Evolutionary conservation across 2,888 invertebrate species (phyloP), one percentile per base, ranked within the genome.

Genomic region (Drosophila melanosoma): DNA sequence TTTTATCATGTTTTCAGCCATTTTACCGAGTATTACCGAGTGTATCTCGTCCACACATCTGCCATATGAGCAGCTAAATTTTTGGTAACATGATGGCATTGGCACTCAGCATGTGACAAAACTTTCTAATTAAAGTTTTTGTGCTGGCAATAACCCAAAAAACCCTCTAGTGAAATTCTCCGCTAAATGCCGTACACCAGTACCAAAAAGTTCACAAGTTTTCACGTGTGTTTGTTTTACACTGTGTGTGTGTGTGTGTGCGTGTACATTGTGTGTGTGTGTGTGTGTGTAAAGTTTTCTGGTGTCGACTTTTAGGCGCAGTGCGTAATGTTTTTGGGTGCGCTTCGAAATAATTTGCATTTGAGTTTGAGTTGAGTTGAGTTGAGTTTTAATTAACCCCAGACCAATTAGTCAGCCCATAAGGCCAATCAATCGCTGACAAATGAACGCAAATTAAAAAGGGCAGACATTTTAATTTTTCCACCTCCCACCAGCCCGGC

Each of bases 91-190:
- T 68, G 54, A 60, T 61, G 62, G 62, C 67, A 65, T 51, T 49
- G 70, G 49, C 77, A 78, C 58, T 66, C 81, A 78, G 86, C 83
- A 88, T 86, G 82, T 89, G 90, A 90, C 87, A 81, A 89, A 86
- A 86, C 90, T 86, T 86, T 86, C 87, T 87, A 87, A 87, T 87
- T 87, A 87, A 90, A 89, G 89, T 87, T 87, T 83, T 89, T 88
- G 82, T 79, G 62, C 38, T 42, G 57, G 74, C 69, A 59, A 69
- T 69, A 76, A 45, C 60, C 66, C 45, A 48, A 56, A 56, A 56
- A 40, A 57, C 60, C 42, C 49, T 42, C 40, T 23, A 10, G 32
- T 40, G 35, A 17, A 59, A 58, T 36, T 33, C 53, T 23, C 23
- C 38, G 32, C 15, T n/a, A 60, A 68, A 60, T 68, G 76, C 67